Conservation (phyloP, 2,113 vertebrate genomes). For the Melanocharis versteri region DNA sequence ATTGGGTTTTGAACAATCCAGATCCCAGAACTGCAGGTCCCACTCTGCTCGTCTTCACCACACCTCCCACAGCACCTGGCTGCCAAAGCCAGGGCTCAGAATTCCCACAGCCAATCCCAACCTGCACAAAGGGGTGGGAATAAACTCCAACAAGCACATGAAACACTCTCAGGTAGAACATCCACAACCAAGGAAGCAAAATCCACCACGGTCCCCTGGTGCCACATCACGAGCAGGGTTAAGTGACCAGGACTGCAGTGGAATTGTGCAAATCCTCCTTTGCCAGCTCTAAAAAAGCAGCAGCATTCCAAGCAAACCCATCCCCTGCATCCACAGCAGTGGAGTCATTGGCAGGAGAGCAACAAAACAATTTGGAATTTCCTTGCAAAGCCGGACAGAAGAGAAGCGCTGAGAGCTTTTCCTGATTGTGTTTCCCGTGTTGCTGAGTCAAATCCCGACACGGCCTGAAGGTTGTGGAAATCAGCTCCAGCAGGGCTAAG, state of each 20-base stretch:
- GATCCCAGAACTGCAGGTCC: not conserved
- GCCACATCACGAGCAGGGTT: not conserved
- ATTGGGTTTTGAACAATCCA: not conserved
- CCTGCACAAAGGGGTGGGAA: not conserved
- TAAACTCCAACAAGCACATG: not conserved
- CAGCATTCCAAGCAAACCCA: not conserved
- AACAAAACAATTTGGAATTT: not conserved
- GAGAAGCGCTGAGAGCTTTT: not conserved
- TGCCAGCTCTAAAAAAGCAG: not conserved
- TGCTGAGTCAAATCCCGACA: not conserved
- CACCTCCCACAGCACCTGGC: not conserved
- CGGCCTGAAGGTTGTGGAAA: rapidly evolving
- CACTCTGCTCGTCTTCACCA: not conserved
- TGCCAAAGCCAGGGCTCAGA: not conserved
- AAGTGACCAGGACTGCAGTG: not conserved
- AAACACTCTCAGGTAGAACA: not conserved
- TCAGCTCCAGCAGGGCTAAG: not conserved
- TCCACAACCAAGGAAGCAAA: not conserved
- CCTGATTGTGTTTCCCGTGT: not conserved
- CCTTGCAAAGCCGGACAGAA: not conserved
- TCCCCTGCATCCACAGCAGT: not conserved
- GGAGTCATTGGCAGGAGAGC: not conserved
- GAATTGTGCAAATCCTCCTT: not conserved
- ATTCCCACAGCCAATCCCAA: not conserved
- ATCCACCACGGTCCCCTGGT: not conserved